These are phyloP conservation scores for Mugil cephalus DNA, from an alignment of 2,113 vertebrate genomes.

Conservation along the genomic window DNA sequence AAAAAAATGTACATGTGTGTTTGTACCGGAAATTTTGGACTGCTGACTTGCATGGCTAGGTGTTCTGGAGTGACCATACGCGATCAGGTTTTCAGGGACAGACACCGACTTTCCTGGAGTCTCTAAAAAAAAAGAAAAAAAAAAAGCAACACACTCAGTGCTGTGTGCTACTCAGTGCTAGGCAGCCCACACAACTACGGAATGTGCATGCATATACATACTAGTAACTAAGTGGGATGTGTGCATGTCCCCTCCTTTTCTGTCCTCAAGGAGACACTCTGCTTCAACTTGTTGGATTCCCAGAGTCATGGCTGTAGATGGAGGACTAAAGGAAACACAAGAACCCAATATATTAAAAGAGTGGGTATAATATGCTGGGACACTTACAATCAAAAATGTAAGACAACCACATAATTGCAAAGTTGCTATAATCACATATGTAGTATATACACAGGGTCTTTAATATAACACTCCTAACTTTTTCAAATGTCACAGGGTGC, in stretches of 20 bases:
- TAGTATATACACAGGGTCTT: no score
- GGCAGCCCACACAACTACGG: no score
- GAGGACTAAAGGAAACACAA: constrained; percentile 82
- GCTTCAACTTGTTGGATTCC: constrained; percentile 86
- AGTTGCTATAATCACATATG: no score
- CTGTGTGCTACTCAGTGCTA: no score
- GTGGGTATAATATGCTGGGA: neutral
- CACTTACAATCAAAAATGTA: no score
- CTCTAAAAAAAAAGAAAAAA: constrained; percentile 78
- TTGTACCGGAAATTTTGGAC: constrained; percentile 94
- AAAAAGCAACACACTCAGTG: neutral
- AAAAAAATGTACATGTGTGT: neutral
- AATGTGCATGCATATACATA: constrained; percentile 43
- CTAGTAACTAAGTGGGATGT: constrained; percentile 79
- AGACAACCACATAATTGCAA: no score
- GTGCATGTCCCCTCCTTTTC: constrained; percentile 89
- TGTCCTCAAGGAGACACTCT: constrained; percentile 89
- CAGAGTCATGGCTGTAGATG: constrained; percentile 92
- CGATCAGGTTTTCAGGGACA: constrained; percentile 89
- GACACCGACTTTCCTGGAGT: constrained; percentile 86
- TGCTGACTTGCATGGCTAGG: constrained; percentile 94
- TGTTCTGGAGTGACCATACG: constrained; percentile 91
- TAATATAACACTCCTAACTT: no score
- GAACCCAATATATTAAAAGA: neutral
- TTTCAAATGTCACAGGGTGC: no score